Conservation (phyloP, 2,797 vertebrate genomes). For the Acropternis orthonyx region DNA sequence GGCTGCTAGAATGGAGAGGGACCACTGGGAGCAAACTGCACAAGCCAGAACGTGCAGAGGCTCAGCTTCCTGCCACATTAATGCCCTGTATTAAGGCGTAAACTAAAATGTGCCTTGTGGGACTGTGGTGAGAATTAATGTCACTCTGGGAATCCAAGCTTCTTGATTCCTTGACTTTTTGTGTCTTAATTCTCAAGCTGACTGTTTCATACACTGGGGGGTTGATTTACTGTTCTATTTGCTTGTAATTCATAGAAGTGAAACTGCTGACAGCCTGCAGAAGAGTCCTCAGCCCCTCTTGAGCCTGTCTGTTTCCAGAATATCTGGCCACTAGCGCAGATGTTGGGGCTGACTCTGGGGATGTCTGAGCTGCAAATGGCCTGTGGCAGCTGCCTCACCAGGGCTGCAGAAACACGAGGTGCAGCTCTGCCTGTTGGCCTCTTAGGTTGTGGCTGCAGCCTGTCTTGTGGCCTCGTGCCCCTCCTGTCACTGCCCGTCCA, state of each 20-base stretch:
- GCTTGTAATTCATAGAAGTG: neutral
- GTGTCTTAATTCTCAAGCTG: conserved; percentile 53
- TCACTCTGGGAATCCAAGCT: conserved; percentile 50
- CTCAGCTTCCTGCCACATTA: conserved; percentile 51
- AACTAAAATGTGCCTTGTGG: conserved; percentile 51
- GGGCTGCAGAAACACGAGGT: neutral
- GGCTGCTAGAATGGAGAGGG: neutral
- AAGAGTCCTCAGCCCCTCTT: neutral
- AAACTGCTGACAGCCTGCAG: conserved; percentile 37
- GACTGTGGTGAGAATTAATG: conserved; percentile 51
- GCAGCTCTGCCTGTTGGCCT: neutral
- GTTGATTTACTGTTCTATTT: conserved; percentile 31
- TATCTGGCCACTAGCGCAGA: neutral
- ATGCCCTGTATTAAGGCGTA: conserved; percentile 51
- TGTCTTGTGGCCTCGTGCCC: neutral
- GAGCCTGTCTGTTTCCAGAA: neutral
- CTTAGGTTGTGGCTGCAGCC: neutral
- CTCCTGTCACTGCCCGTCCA: fast-evolving
- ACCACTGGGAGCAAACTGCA: conserved; percentile 2
- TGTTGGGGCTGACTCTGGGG: neutral
- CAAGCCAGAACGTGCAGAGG: conserved; percentile 29
- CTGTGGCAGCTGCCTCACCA: neutral
- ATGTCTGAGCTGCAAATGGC: neutral
- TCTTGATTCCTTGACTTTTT: conserved; percentile 55
- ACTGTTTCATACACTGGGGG: neutral